A percentile compares a stretch with the other conserved stretches of the same genome.
These are phyloP conservation scores for Oncorhynchus nerka DNA, from an alignment of 2,113 vertebrate species.

Conservation along the genomic window DNA sequence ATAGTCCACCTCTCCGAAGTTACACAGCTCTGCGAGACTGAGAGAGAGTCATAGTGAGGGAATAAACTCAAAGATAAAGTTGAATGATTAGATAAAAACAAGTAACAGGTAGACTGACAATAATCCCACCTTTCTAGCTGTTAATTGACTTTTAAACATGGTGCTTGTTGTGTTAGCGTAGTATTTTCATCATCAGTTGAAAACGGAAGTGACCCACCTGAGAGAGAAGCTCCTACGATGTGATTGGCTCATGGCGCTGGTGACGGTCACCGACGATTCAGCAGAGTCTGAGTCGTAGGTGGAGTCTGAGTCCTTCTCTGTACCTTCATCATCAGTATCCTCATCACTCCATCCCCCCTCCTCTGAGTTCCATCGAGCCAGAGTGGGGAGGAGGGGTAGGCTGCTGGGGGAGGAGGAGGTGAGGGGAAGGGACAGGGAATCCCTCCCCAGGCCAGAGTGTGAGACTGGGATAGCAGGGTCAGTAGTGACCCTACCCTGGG, in stretches of 20 bases:
- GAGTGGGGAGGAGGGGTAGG: conserved; percentile 10
- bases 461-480: neutral
- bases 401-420: conserved; percentile 10
- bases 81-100: too few relatives aligned
- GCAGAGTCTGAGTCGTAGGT: conserved; percentile 75
- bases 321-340: conserved; percentile 57
- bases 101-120: too few relatives aligned
- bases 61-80: neutral
- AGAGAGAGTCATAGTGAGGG: neutral
- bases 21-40: conserved; percentile 75
- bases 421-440: neutral
- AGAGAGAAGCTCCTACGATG: conserved; percentile 72
- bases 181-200: neutral
- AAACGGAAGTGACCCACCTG: conserved; percentile 56
- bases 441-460: neutral
- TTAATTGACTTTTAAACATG: too few relatives aligned
- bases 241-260: conserved; percentile 72
- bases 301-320: conserved; percentile 66
- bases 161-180: too few relatives aligned
- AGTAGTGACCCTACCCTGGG: neutral
- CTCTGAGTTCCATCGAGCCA: conserved; percentile 57
- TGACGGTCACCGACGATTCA: conserved; percentile 73
- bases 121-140: too few relatives aligned
- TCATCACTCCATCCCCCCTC: conserved; percentile 45
- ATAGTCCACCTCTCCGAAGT: conserved; percentile 68